Conservation (phyloP, 2,113 vertebrate species). For the Tylochromis polylepis region DNA sequence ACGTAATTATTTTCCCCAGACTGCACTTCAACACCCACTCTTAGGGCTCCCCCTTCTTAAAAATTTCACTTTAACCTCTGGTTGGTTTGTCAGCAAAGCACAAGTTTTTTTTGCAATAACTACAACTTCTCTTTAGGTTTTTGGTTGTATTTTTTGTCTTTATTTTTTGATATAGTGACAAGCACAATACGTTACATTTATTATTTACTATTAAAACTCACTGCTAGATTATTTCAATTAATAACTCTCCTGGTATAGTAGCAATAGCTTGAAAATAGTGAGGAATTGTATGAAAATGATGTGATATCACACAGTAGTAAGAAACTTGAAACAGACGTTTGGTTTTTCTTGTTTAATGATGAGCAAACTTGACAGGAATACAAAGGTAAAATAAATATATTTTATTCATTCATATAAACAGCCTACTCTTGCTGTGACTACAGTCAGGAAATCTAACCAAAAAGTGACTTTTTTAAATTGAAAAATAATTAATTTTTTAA, state of each 20-base stretch:
- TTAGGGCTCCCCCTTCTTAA: background rate
- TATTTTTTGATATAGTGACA: too few species aligned
- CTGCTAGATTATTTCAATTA: accelerated
- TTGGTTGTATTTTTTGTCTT: too few species aligned
- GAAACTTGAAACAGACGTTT: background rate
- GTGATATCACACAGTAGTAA: background rate
- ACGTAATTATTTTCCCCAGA: background rate
- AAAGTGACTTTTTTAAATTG: accelerated
- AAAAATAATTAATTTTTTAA: background rate
- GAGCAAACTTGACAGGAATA: accelerated
- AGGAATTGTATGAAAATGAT: too few species aligned
- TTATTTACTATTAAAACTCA: too few species aligned
- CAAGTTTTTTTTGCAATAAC: accelerated
- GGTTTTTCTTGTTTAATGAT: accelerated
- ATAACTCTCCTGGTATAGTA: too few species aligned
- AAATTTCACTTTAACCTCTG: accelerated
- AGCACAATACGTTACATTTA: accelerated
- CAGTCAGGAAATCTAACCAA: accelerated
- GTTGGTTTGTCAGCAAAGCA: background rate
- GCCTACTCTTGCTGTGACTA: accelerated
- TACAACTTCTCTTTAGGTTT: background rate
- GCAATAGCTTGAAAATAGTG: too few species aligned
- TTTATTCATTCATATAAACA: background rate
- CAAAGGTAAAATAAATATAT: background rate
- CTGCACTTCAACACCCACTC: background rate